These are phyloP conservation scores for Guaruba guarouba DNA, from an alignment of 2,113 vertebrate species.

Conservation along the genomic window DNA sequence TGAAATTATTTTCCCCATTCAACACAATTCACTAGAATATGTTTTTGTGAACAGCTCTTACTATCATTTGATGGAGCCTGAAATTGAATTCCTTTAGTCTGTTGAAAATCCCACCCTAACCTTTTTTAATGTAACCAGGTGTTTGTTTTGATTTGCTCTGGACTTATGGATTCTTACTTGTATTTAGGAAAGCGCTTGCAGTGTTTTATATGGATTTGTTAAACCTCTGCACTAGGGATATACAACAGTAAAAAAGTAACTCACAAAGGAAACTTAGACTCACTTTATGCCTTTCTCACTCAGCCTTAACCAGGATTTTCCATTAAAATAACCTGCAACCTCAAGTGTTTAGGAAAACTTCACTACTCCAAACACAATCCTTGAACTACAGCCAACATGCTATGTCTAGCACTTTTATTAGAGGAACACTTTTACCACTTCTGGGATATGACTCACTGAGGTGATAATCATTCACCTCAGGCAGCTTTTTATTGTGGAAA, in stretches of 20 bases:
- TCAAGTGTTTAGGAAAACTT: background rate
- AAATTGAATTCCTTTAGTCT: background rate
- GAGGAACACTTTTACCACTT: background rate
- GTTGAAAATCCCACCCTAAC: background rate
- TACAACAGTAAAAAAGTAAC: background rate
- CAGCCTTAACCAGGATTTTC: background rate
- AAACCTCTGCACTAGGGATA: background rate
- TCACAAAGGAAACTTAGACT: background rate
- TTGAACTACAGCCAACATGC: background rate
- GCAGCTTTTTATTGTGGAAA: background rate
- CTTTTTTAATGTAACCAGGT: background rate
- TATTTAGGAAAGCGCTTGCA: background rate
- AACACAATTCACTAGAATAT: background rate
- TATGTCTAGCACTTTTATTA: background rate
- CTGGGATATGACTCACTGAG: background rate
- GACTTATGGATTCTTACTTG: background rate
- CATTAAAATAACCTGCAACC: background rate
- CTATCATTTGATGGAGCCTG: background rate
- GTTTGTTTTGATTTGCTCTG: background rate
- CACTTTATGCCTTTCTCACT: background rate
- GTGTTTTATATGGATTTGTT: background rate
- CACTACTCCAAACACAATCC: background rate
- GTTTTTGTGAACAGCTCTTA: background rate
- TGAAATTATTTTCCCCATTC: background rate
- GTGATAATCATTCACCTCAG: background rate